These are phyloP conservation scores for Esox lucius DNA, from an alignment of 2,797 vertebrate genomes.

Conservation along the genomic window DNA sequence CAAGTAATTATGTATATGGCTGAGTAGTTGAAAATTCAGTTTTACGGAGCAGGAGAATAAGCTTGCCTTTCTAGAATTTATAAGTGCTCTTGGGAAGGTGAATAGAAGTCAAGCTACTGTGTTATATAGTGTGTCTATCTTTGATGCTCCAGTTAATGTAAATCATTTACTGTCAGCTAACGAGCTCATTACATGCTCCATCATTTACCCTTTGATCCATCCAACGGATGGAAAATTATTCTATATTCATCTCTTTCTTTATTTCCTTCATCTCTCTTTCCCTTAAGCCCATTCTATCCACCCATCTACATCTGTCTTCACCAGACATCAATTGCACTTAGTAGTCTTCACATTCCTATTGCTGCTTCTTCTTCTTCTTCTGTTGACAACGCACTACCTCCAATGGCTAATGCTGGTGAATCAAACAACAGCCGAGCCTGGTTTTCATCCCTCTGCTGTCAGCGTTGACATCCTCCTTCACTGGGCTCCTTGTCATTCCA, in stretches of 20 bases:
- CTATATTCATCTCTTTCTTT: constrained; percentile 26
- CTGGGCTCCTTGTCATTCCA: not conserved
- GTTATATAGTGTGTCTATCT: not conserved
- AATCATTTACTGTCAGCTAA: not conserved
- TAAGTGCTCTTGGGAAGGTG: not conserved
- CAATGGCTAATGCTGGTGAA: not conserved
- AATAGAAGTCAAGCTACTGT: not conserved
- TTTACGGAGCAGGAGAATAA: not conserved
- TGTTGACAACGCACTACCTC: not conserved
- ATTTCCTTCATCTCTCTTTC: constrained; percentile 1
- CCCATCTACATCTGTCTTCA: not conserved
- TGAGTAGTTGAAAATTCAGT: not conserved
- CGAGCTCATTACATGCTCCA: not conserved
- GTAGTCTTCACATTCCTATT: not conserved
- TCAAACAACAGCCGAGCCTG: not conserved
- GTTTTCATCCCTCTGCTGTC: not conserved
- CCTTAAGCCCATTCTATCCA: constrained; percentile 1
- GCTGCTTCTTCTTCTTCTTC: not conserved
- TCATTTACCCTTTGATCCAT: constrained; percentile 6
- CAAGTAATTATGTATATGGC: not conserved
- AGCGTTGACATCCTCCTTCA: not conserved
- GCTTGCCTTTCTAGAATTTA: not conserved
- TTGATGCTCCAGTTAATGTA: not conserved
- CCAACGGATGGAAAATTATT: not conserved
- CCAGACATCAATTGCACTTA: not conserved